phyloP scores from a whole-genome alignment of 2,888 invertebrate species.

The Noctua fimbriata region DNA sequence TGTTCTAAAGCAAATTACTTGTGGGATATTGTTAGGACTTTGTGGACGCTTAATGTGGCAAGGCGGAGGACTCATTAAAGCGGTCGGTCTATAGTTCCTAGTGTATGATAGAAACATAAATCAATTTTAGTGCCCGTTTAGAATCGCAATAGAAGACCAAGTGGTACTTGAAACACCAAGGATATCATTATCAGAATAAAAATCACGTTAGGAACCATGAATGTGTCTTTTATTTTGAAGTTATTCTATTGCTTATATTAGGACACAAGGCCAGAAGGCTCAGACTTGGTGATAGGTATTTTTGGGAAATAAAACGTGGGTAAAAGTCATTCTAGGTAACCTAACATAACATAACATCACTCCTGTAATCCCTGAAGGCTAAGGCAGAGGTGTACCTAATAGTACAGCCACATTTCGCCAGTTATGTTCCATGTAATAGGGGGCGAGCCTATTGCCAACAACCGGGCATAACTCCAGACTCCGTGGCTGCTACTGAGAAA shows the following conservation, averaged over 20 bases:
- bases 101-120: conserved; percentile 14
- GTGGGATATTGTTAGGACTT: no score
- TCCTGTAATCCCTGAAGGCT: no score
- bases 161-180: conserved; percentile 21
- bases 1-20: no score
- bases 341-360: no score
- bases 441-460: no score
- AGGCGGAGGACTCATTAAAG: no score
- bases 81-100: background rate
- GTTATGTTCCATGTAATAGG: no score
- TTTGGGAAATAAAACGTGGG: background rate
- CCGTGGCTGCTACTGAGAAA: no score
- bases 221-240: conserved; percentile 37
- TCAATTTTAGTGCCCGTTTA: conserved; percentile 29
- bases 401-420: no score
- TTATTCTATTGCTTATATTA: background rate
- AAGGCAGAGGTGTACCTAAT: no score
- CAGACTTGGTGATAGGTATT: background rate
- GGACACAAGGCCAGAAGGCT: background rate
- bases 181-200: conserved; percentile 45
- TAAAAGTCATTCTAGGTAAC: background rate
- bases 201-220: conserved; percentile 23
- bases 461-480: no score
- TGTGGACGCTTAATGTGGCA: no score
- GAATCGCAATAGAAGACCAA: background rate